These are phyloP conservation scores for Garra rufa DNA, from an alignment of 2,113 vertebrate genomes.

Conservation along the genomic window DNA sequence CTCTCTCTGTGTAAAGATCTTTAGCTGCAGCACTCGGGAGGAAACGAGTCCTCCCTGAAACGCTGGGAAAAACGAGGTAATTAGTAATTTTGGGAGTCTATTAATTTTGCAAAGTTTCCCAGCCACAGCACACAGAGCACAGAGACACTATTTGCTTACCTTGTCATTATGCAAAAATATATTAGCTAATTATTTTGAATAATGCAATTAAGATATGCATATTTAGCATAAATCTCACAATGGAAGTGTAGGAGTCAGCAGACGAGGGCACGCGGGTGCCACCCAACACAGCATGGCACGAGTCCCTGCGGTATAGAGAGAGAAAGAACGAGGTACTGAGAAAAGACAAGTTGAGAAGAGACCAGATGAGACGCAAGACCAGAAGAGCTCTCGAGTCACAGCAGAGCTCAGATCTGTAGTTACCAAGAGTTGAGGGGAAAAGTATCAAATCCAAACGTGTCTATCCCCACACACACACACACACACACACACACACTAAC, in stretches of 20 bases:
- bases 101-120: constrained; percentile 90
- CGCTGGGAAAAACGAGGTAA: constrained; percentile 80
- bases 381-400: not conserved
- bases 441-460: not conserved
- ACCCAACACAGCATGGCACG: constrained; percentile 61
- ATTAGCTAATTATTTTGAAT: constrained; percentile 95
- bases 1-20: too few relatives aligned
- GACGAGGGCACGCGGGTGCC: constrained; percentile 57
- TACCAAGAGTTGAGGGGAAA: not conserved
- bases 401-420: constrained; percentile 24
- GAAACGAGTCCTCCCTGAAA: constrained; percentile 7
- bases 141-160: constrained; percentile 88
- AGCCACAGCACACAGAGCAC: constrained; percentile 85
- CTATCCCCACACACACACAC: too few relatives aligned
- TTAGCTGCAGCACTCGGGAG: constrained; percentile 5
- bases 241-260: constrained; percentile 88
- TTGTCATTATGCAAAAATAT: constrained; percentile 92
- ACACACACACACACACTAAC: not conserved
- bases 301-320: constrained; percentile 59
- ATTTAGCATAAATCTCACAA: constrained; percentile 88
- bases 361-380: not conserved
- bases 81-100: constrained; percentile 88
- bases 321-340: constrained; percentile 38
- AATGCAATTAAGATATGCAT: constrained; percentile 95
- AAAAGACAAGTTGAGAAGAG: constrained; percentile 21